A percentile compares a stretch with the other conserved stretches of the same genome.
Conservation (phyloP, 2,797 vertebrate species). For the Enteromius fasciolatus region DNA sequence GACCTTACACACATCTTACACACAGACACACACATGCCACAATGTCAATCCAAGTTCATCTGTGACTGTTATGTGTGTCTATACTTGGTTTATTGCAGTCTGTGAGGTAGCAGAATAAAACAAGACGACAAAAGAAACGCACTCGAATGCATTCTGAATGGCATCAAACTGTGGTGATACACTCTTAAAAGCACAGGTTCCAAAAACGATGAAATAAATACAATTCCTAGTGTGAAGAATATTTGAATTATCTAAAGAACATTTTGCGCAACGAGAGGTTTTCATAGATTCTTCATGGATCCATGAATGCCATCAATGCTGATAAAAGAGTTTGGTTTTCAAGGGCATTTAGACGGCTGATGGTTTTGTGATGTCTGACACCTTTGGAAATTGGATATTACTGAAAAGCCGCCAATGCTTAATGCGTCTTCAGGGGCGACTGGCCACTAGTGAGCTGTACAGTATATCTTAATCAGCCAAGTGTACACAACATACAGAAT, state of each 20-base stretch:
- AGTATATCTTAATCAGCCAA: constrained; percentile 21
- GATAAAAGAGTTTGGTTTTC: not conserved
- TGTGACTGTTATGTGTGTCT: not conserved
- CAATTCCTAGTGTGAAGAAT: not conserved
- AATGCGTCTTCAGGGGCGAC: not conserved
- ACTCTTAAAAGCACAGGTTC: not conserved
- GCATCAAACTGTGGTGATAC: not conserved
- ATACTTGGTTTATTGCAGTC: not conserved
- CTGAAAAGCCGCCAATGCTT: not conserved
- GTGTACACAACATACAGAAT: constrained; percentile 22
- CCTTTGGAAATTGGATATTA: not conserved
- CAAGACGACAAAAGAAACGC: not conserved
- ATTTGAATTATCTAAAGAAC: not conserved
- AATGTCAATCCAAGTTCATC: constrained; percentile 34
- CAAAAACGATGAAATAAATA: not conserved
- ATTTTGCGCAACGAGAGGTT: not conserved
- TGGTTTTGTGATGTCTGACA: not conserved
- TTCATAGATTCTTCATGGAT: not conserved
- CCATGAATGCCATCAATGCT: not conserved
- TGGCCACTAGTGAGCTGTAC: constrained; percentile 17
- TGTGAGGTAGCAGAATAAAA: too few relatives aligned
- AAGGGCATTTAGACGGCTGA: not conserved
- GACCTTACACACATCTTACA: constrained; percentile 33
- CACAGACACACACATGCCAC: constrained; percentile 20
- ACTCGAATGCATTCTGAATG: not conserved